Conservation (phyloP, 2,888 invertebrate genomes). For the Synanthedon andrenaeformis region DNA sequence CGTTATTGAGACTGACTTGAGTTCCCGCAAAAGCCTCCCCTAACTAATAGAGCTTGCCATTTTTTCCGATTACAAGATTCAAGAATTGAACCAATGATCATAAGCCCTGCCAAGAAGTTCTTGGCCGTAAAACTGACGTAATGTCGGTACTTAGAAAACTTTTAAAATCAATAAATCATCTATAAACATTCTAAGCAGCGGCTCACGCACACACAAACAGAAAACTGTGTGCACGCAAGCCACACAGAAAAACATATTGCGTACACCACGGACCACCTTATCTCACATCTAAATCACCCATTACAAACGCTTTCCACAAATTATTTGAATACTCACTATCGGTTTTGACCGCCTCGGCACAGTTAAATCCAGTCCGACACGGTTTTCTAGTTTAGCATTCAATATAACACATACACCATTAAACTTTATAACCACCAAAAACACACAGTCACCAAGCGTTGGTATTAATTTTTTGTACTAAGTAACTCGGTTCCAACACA, state of each 20-base stretch:
- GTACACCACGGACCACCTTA: constrained; percentile 5
- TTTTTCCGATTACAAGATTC: too few species aligned
- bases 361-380: constrained; percentile 31
- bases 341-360: constrained; percentile 25
- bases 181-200: constrained; percentile 31
- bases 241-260: constrained; percentile 5
- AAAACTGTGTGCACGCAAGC: constrained; percentile 7
- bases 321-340: constrained; percentile 37
- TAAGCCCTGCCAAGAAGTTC: too few species aligned
- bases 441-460: neutral
- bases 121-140: too few species aligned
- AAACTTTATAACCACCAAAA: neutral
- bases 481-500: constrained; percentile 18
- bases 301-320: constrained; percentile 7
- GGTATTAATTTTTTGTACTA: neutral
- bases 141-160: constrained; percentile 16
- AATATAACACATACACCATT: too few species aligned
- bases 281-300: constrained; percentile 6
- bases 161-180: constrained; percentile 37
- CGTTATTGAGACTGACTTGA: too few species aligned
- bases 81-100: too few species aligned
- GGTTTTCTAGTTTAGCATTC: constrained; percentile 5
- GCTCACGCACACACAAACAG: constrained; percentile 19
- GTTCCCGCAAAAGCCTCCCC: too few species aligned
- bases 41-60: too few species aligned